phyloP scores from a whole-genome alignment of 2,888 invertebrate genomes.

The Norana najaformis region DNA sequence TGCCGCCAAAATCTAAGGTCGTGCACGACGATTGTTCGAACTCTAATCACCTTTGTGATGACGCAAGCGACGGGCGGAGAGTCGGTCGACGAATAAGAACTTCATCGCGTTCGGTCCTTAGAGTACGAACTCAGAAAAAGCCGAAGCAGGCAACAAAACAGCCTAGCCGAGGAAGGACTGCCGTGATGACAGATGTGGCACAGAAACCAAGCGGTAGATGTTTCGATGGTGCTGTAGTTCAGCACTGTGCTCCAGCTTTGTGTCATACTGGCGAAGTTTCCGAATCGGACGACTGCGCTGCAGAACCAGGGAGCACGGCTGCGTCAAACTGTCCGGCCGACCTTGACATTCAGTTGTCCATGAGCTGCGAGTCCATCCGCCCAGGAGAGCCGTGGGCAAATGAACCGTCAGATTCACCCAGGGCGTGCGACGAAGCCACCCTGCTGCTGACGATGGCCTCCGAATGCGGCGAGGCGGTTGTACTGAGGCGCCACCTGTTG shows the following conservation, averaged over 20 bases:
- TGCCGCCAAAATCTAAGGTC: neutral
- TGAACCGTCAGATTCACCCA: neutral
- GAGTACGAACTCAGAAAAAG: neutral
- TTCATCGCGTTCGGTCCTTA: neutral
- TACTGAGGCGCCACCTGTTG: neutral
- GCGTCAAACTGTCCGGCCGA: neutral
- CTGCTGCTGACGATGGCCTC: constrained; percentile 3
- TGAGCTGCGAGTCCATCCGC: constrained; percentile 17
- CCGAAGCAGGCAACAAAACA: neutral
- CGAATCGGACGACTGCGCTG: neutral
- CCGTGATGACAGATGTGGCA: neutral
- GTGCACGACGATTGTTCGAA: neutral
- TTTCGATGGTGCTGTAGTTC: neutral
- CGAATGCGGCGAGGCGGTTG: neutral
- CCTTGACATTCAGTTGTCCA: neutral
- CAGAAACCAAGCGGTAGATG: neutral
- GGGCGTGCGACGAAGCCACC: neutral
- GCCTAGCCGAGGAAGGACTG: neutral
- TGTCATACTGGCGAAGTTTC: neutral
- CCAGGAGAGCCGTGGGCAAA: neutral
- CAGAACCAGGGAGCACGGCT: neutral
- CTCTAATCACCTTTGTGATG: neutral
- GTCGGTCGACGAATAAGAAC: neutral
- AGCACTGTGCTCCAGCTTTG: neutral
- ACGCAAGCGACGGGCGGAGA: neutral